Base-by-base conservation (phyloP, 2,888 invertebrate genomes). In the Latrodectus hesperus region DNA sequence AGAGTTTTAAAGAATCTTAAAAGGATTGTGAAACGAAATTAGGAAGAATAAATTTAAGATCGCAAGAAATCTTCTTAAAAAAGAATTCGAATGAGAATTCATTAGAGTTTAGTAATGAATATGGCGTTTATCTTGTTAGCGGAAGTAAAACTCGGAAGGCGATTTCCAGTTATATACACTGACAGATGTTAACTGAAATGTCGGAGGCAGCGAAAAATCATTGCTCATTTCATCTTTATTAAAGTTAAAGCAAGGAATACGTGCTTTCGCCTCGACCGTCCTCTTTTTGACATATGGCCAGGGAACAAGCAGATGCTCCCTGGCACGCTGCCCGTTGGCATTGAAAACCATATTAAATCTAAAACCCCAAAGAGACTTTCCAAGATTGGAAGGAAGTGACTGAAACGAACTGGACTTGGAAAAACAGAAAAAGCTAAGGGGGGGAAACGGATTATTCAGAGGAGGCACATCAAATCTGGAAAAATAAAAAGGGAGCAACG, bases 361-460 rank as follows among this genome's bases (percentile, higher is more conserved):
- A 55, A n/a, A 14, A 55, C 12, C 55, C 55, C 3, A 55, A 16
- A 16, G 55, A 16, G 55, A 55, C 55, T 14, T 6, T 55, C 55
- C 11, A 55, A 14, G 55, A 55, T 16, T 6, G 55, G 11, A 55
- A 55, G 55, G 12, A 55, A 55, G 55, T 11, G 12, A 14, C 11
- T 55, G 55, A 55, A 11, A 55, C 16, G 16, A 55, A 55, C 16
- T 14, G 55, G 12, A 14, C 55, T 14, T 55, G 55, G 12, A 71
- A 49, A n/a, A 67, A 67, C 6, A 10, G 12, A 49, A 26, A 16
- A 64, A 22, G 14, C 17, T 52, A 74, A n/a, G 53, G 16, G 72
- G 16, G 52, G 67, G 67, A 81, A 74, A 65, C 53, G 73, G 64
- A 55, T 53, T 67, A 53, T 55, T 16, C 16, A 38, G 17, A 75